Base-by-base conservation (phyloP, 1,140 invertebrate genomes). In the Chironomus striatipennis region DNA sequence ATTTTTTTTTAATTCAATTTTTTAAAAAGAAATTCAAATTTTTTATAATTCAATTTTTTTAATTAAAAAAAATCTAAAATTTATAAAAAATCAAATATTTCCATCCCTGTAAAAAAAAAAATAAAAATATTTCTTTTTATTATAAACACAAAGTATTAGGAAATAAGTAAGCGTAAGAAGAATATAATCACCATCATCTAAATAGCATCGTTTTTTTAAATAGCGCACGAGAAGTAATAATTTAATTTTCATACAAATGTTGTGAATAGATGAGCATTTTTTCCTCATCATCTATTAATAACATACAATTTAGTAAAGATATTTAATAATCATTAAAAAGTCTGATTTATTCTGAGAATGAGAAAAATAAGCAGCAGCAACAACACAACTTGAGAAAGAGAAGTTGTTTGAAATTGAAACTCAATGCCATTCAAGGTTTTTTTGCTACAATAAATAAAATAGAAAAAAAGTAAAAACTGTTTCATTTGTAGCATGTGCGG, bases 371-470 rank as follows among this genome's bases (percentile, higher is more conserved):
- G 24, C 24, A 34, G 5, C n/a, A 15, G 12, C 47, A 57, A 57
- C 12, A n/a, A 57, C n/a, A n/a, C 5, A 1, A 5, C 47, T 15
- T 10, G 47, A 57, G 24, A 34, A 34, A 34, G 24, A 34, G 24
- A 34, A 34, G 24, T 57, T 57, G 47, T 57, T 57, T 57, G 47
- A 57, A 57, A 57, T 57, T 57, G 65, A 70, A 70, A 18, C 18
- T 70, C 65, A 70, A 70, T 70, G 65, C 65, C 65, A 70, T 18
- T 70, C 65, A 70, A 70, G 65, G 65, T 21, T 70, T 70, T 70
- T 70, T 9, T 70, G 17, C 64, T 67, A 17, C n/a, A 10, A 57
- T 57, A 12, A 10, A 18, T 70, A 70, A 15, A 57, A 9, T 17
- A 70, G 65, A 4, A 70, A 70, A 8, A 21, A 70, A 70, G 18